phyloP scores from a whole-genome alignment of 2,113 vertebrate genomes.

The Halcyon malimbica region DNA sequence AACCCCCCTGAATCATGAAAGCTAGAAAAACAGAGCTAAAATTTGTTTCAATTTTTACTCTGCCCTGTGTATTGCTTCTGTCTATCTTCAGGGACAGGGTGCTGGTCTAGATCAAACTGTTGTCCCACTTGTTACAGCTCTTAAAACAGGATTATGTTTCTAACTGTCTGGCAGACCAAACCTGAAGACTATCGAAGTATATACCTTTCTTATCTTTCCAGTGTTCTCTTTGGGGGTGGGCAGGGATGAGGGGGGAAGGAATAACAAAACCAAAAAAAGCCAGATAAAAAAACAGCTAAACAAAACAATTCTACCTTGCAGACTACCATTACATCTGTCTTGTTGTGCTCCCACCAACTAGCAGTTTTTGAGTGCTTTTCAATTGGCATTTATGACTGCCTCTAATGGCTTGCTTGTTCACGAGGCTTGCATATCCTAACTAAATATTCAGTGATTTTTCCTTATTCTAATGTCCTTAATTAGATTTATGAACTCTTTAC shows the following conservation, averaged over 20 bases:
- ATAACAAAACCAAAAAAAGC: neutral
- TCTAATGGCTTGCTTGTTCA: conserved; percentile 54
- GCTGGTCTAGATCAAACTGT: neutral
- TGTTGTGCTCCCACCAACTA: neutral
- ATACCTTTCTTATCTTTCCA: neutral
- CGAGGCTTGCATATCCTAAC: conserved; percentile 57
- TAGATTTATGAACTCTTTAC: conserved; percentile 79
- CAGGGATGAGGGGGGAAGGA: neutral
- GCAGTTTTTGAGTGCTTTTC: conserved; percentile 58
- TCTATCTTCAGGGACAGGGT: neutral
- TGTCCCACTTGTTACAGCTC: neutral
- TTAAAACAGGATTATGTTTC: neutral
- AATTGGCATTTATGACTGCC: conserved; percentile 55
- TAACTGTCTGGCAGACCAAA: neutral
- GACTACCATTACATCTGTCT: neutral
- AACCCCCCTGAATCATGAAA: neutral
- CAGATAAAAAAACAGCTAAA: neutral
- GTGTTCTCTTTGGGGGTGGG: no score
- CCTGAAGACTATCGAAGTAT: neutral
- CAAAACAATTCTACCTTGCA: neutral
- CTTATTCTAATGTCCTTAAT: conserved; percentile 75
- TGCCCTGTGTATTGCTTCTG: neutral
- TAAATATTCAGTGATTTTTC: conserved; percentile 66
- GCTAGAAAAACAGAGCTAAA: neutral
- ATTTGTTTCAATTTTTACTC: neutral